These are phyloP conservation scores for Campoplex capitator DNA, from an alignment of 2,888 invertebrate species.

Conservation along the genomic window DNA sequence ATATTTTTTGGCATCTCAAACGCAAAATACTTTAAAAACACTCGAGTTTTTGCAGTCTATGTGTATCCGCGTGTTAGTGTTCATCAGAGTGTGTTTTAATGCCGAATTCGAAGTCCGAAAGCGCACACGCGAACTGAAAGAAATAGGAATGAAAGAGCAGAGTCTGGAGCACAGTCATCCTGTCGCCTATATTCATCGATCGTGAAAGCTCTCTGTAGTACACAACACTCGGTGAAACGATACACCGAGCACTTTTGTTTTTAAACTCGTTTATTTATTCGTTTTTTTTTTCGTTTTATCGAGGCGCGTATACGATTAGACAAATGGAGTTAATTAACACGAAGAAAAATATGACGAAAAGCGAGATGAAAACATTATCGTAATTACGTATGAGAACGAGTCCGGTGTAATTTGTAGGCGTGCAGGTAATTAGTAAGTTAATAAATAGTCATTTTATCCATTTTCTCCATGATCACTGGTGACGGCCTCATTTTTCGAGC, in stretches of 20 bases:
- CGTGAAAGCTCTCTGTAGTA: slow-evolving; percentile 32
- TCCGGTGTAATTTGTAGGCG: not conserved
- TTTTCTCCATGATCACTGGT: not conserved
- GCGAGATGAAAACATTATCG: not conserved
- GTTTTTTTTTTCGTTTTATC: no score
- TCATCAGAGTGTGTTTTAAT: slow-evolving; percentile 13
- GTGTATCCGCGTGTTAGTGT: no score
- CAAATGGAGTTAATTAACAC: not conserved
- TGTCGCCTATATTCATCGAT: slow-evolving; percentile 72
- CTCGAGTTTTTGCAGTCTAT: no score
- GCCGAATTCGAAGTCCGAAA: slow-evolving; percentile 24
- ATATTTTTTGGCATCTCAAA: slow-evolving; percentile 16
- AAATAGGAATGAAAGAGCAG: slow-evolving; percentile 32
- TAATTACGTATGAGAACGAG: not conserved
- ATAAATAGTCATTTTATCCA: not conserved
- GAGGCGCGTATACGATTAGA: not conserved
- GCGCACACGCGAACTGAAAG: slow-evolving; percentile 23
- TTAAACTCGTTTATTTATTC: not conserved
- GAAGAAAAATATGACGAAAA: not conserved
- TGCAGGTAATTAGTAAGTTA: not conserved
- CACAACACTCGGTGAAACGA: slow-evolving; percentile 18
- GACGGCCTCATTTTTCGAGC: not conserved
- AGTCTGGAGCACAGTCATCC: slow-evolving; percentile 66
- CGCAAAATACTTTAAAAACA: not conserved
- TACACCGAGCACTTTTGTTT: not conserved